Conservation (phyloP, 2,113 vertebrate genomes). For the human (Homo sapiens) region GRCh38 chr11:16222501-16223000, state of each 20-base stretch:
- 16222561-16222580: conserved; percentile 2
- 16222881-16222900: background rate
- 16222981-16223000: background rate
- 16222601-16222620: background rate
- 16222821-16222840: background rate
- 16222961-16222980: background rate
- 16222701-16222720: background rate
- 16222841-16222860: background rate
- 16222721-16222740: background rate
- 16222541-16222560: background rate
- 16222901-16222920: background rate
- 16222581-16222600: background rate
- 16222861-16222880: background rate
- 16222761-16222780: background rate
- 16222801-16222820: background rate
- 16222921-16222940: background rate
- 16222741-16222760: background rate
- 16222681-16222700: background rate
- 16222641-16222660: background rate
- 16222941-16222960: background rate
- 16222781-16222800: background rate
- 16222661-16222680: background rate
- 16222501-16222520: too few species aligned
- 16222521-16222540: background rate
- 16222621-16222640: background rate